Evolutionary conservation across 2,888 invertebrate genomes (phyloP).

Genomic region (Cataglyphis rosenhaueri): DNA sequence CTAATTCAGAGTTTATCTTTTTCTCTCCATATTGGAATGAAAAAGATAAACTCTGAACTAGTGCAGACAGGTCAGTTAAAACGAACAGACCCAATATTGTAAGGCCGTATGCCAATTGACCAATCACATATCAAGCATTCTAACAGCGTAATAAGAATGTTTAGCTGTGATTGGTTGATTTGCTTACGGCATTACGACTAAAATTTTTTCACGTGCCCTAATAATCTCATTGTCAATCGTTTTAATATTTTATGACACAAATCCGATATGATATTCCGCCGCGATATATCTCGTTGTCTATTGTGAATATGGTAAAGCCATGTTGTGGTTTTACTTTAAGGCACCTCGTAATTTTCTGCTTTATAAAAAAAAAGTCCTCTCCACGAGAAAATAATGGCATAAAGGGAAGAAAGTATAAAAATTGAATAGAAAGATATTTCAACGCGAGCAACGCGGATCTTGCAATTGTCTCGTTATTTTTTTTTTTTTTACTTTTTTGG

Average conservation of each 20-base stretch:
- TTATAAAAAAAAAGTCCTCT: background rate
- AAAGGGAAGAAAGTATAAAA: background rate
- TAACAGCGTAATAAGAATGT: no score
- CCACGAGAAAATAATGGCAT: background rate
- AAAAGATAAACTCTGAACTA: no score
- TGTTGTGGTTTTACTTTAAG: background rate
- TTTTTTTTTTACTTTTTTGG: background rate
- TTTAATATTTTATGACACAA: background rate
- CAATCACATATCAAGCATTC: no score
- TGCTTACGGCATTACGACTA: no score
- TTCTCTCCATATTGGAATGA: no score
- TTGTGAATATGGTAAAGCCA: background rate
- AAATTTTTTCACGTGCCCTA: no score
- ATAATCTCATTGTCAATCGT: no score
- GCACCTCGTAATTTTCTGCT: background rate
- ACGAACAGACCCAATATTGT: no score
- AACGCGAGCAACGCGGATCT: background rate
- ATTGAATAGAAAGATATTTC: background rate
- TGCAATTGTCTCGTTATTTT: background rate
- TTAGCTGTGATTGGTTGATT: no score
- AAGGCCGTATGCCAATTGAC: no score
- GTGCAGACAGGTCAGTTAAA: no score
- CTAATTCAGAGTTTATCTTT: no score
- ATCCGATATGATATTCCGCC: background rate
- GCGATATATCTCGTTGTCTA: background rate